These are phyloP conservation scores for Synergus gifuensis DNA, from an alignment of 2,888 invertebrate species.

Conservation along the genomic window DNA sequence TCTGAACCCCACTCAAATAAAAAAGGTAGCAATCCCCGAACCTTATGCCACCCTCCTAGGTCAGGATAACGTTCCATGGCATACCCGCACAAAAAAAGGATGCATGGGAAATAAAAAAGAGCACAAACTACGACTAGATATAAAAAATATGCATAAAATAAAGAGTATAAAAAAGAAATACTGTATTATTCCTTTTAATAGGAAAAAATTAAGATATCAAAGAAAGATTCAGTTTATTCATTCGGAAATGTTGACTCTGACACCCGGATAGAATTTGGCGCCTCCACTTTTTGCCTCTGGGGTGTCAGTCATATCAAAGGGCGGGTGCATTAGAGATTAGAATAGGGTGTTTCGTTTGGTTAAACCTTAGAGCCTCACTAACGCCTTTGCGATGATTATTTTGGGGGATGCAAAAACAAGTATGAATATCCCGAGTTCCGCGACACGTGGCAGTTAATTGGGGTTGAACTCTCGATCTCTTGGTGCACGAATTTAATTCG, in stretches of 20 bases:
- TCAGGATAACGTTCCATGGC: slow-evolving; percentile 3
- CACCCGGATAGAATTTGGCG: slow-evolving; percentile 47
- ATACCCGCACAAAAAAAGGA: not conserved
- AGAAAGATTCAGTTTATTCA: slow-evolving; percentile 41
- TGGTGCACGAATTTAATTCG: slow-evolving; percentile 53
- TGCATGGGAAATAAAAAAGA: slow-evolving; percentile 9
- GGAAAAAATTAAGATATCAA: not conserved
- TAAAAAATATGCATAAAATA: not conserved
- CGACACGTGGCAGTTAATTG: slow-evolving; percentile 70
- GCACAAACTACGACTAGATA: not conserved
- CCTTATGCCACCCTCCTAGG: slow-evolving; percentile 29
- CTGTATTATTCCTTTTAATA: too few relatives aligned
- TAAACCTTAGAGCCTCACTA: slow-evolving; percentile 53
- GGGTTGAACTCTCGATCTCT: slow-evolving; percentile 54
- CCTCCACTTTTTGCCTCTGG: slow-evolving; percentile 53
- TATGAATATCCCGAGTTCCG: slow-evolving; percentile 63
- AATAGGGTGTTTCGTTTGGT: slow-evolving; percentile 58
- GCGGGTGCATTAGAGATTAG: slow-evolving; percentile 65
- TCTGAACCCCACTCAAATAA: slow-evolving; percentile 35
- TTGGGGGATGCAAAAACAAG: slow-evolving; percentile 59
- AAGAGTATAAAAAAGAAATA: not conserved
- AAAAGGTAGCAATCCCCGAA: slow-evolving; percentile 38
- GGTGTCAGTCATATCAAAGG: slow-evolving; percentile 58
- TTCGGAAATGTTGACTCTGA: slow-evolving; percentile 46
- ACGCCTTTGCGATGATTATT: slow-evolving; percentile 52